These are phyloP conservation scores for Phalacrocorax carbo DNA, from an alignment of 2,113 vertebrate species.

Conservation along the genomic window DNA sequence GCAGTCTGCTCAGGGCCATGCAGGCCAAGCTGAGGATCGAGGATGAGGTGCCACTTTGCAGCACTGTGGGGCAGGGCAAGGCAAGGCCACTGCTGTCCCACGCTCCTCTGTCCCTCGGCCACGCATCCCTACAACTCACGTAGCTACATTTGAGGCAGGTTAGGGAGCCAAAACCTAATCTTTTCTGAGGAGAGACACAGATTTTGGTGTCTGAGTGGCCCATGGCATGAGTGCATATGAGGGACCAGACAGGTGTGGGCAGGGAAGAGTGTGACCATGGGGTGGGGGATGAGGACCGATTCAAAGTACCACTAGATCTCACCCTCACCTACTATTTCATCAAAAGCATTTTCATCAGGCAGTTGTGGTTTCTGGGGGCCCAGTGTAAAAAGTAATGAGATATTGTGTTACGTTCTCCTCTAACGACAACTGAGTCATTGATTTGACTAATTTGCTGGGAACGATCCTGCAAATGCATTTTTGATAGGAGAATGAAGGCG, in stretches of 20 bases:
- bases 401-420: neutral
- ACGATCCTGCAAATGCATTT: neutral
- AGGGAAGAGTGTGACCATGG: neutral
- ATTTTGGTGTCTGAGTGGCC: neutral
- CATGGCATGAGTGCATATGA: accelerated
- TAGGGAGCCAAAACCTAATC: neutral
- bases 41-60: neutral
- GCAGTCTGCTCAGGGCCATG: neutral
- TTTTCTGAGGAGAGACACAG: neutral
- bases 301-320: neutral
- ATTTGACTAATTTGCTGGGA: neutral
- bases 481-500: neutral
- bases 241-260: neutral
- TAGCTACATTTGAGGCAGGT: neutral
- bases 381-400: neutral
- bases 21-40: neutral
- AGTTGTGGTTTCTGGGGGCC: neutral
- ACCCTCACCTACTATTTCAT: no score
- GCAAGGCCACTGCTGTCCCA: neutral
- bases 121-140: accelerated
- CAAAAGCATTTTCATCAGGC: neutral
- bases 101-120: accelerated
- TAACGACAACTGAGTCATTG: neutral
- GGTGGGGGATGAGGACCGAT: no score
- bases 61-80: accelerated